phyloP scores from a whole-genome alignment of 2,888 invertebrate species.

The Timema podura region DNA sequence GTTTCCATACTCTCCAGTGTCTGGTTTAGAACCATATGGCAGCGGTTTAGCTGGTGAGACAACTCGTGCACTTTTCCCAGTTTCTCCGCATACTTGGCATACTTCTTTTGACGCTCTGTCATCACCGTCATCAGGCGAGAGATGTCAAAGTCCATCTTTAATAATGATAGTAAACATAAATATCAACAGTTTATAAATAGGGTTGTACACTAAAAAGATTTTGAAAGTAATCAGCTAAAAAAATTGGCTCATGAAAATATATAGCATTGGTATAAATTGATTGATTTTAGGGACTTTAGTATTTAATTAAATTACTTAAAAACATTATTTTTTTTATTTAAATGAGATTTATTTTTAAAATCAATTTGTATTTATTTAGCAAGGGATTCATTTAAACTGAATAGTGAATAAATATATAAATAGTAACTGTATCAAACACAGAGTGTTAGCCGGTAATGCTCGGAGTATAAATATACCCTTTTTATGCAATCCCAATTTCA shows the following conservation, averaged over 20 bases:
- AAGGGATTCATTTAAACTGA: no score
- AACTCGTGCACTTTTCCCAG: slow-evolving; percentile 78
- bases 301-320: no score
- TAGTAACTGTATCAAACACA: no score
- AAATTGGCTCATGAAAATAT: background rate
- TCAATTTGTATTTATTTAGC: no score
- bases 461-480: no score
- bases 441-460: no score
- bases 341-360: no score
- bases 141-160: slow-evolving; percentile 68
- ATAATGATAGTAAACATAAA: background rate
- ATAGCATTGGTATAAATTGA: background rate
- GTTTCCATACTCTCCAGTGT: slow-evolving; percentile 81
- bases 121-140: slow-evolving; percentile 63
- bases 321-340: no score
- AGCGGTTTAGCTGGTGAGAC: slow-evolving; percentile 74
- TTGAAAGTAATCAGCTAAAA: background rate
- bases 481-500: no score
- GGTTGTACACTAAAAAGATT: background rate
- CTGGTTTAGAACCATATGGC: slow-evolving; percentile 77
- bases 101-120: slow-evolving; percentile 77
- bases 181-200: background rate
- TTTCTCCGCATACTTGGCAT: slow-evolving; percentile 81
- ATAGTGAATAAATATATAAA: no score
- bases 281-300: no score